Conservation (phyloP, 2,113 vertebrate species). For the Chinchilla lanigera region DNA sequence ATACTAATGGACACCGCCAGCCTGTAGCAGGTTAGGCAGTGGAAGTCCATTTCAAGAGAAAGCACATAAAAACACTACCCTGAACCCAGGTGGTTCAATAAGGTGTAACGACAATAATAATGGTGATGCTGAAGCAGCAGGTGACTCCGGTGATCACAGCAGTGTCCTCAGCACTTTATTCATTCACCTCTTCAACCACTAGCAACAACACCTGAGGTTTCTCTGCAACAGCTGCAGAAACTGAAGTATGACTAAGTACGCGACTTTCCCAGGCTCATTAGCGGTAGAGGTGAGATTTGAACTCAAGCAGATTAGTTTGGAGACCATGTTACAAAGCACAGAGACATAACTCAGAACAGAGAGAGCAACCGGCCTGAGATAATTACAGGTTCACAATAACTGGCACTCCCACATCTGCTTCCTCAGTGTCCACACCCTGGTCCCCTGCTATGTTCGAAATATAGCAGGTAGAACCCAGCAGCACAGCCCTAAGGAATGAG, state of each 20-base stretch:
- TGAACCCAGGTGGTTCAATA: not conserved
- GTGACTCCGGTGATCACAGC: not conserved
- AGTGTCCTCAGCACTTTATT: not conserved
- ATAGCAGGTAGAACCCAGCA: not conserved
- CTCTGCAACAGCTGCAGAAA: not conserved
- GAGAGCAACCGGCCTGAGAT: not conserved
- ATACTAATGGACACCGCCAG: not conserved
- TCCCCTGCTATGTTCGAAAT: not conserved
- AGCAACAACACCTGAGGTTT: not conserved
- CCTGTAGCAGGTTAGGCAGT: not conserved
- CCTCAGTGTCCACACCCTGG: not conserved
- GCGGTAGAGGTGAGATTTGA: not conserved
- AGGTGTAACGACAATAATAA: not conserved
- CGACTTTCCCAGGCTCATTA: not conserved
- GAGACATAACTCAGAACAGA: accelerated
- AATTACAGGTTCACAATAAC: not conserved
- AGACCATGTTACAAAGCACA: not conserved
- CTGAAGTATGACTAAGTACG: not conserved
- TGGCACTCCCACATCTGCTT: not conserved
- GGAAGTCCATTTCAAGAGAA: not conserved
- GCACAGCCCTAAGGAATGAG: not conserved
- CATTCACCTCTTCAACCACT: not conserved
- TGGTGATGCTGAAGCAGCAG: not conserved
- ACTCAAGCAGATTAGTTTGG: not conserved
- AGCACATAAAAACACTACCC: not conserved